These are phyloP conservation scores for Decapterus maruadsi DNA, from an alignment of 2,797 vertebrate species.

Conservation along the genomic window DNA sequence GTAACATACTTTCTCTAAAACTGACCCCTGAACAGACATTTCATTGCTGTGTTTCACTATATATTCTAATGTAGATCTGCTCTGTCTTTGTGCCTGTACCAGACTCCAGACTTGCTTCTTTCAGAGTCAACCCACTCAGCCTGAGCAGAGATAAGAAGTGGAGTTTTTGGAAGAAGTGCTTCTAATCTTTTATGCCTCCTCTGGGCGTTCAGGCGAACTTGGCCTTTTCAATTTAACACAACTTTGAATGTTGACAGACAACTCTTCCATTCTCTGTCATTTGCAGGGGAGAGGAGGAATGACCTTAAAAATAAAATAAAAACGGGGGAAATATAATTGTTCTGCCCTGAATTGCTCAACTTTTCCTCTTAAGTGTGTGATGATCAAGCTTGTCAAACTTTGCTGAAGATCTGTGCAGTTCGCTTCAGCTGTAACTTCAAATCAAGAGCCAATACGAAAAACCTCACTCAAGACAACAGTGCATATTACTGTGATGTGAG, in stretches of 20 bases:
- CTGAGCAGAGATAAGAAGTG: constrained; percentile 11
- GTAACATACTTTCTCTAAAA: neutral
- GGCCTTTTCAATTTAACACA: constrained; percentile 42
- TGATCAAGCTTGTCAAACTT: neutral
- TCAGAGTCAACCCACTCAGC: constrained; percentile 21
- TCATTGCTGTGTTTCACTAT: neutral
- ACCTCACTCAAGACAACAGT: neutral
- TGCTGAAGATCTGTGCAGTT: neutral
- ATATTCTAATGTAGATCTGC: constrained; percentile 8
- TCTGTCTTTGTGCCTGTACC: neutral
- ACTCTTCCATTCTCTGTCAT: constrained; percentile 15
- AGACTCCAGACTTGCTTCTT: constrained; percentile 7
- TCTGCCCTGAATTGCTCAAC: neutral
- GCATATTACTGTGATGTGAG: neutral
- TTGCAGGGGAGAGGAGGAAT: neutral
- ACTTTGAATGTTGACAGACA: constrained; percentile 27
- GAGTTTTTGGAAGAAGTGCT: constrained; percentile 13
- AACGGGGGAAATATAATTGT: constrained; percentile 16
- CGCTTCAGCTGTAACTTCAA: neutral
- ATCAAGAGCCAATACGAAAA: neutral
- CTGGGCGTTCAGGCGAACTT: constrained; percentile 36
- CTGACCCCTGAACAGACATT: neutral
- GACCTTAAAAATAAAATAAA: neutral
- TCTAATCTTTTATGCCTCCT: constrained; percentile 34
- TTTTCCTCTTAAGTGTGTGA: constrained; percentile 9